Evolutionary conservation across 92 coral and sea anemone species (phyloP), one percentile per base, ranked within the genome.

Genomic region (Bergia sp.): DNA sequence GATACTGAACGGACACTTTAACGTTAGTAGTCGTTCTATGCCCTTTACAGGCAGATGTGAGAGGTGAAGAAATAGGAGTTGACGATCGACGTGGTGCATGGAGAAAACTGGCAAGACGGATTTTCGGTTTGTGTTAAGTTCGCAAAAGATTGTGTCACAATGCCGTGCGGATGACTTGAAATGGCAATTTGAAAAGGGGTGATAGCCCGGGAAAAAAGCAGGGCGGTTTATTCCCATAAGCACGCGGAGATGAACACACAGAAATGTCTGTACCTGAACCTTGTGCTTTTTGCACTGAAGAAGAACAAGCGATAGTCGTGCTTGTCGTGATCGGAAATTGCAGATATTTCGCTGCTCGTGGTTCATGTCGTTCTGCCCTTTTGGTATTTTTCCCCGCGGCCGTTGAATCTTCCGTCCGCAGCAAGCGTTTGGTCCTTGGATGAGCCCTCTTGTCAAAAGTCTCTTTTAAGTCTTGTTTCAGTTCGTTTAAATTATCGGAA

Each of bases 371-470:
- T 50, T 74, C 88, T 61, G 47, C 67, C 65, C 61, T 79, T 81
- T 53, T 40, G 41, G 80, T 38, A 21, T 43, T 15, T 7, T 43
- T 11, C 12, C 1, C 43, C 3, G 67, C 7, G 20, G 76, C 16
- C 47, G 72, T 82, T 65, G 36, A 55, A 29, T 55, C 15, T 66
- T 86, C 88, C 57, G 80, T 86, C 82, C 49, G 55, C 69, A 90
- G 29, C 73, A 87, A 91, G 65, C 88, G 87, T 82, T 92, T 92
- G 77, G 90, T 72, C 87, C 94, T 89, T 20, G 88, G 92, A 89
- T 57, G 76, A 72, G 85, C 82, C 37, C 81, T 86, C 66, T 89
- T 86, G 74, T 76, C 82, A 87, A 41, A 85, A 87, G 79, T 80
- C 85, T 58, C 61, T 50, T 81, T 89, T 64, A 92, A 71, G 66